phyloP scores from a whole-genome alignment of 2,113 vertebrate genomes.

The Brachirus orientalis region DNA sequence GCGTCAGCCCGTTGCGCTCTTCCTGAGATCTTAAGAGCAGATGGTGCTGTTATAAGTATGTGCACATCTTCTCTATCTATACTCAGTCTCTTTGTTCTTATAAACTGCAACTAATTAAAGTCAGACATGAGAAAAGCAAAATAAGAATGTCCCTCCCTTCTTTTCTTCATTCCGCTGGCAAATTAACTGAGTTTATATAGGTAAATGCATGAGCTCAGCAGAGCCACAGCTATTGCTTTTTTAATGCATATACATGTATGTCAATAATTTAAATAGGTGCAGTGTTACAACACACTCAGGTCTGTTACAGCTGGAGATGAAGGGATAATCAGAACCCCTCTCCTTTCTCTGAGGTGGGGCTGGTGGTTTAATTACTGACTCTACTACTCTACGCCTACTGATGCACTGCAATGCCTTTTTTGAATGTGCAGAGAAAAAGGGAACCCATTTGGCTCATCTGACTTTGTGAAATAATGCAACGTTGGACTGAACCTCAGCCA shows the following conservation, averaged over 20 bases:
- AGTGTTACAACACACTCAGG: slow-evolving; percentile 28
- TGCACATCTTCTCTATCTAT: slow-evolving; percentile 19
- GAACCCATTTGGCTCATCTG: slow-evolving; percentile 44
- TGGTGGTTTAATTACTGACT: slow-evolving; percentile 27
- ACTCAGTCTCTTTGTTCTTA: not conserved
- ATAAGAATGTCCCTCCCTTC: not conserved
- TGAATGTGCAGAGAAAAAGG: slow-evolving; percentile 18
- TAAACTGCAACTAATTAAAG: slow-evolving; percentile 2
- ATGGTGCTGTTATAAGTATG: too few relatives aligned
- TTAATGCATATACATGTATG: slow-evolving; percentile 28
- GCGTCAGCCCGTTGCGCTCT: too few relatives aligned
- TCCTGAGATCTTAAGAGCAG: too few relatives aligned
- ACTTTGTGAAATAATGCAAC: slow-evolving; percentile 60
- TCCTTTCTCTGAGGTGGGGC: slow-evolving; percentile 18
- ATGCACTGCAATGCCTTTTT: not conserved
- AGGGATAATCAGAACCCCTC: slow-evolving; percentile 33
- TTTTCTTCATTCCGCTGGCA: not conserved
- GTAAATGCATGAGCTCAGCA: not conserved
- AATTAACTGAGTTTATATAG: not conserved
- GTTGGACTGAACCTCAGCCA: slow-evolving; percentile 52
- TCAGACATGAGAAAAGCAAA: not conserved
- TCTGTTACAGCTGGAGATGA: slow-evolving; percentile 31
- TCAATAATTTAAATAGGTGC: slow-evolving; percentile 42
- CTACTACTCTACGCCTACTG: slow-evolving; percentile 5
- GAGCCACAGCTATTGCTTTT: slow-evolving; percentile 9